Evolutionary conservation across 2,797 vertebrate species (phyloP).

Genomic region (Manis javanica): DNA sequence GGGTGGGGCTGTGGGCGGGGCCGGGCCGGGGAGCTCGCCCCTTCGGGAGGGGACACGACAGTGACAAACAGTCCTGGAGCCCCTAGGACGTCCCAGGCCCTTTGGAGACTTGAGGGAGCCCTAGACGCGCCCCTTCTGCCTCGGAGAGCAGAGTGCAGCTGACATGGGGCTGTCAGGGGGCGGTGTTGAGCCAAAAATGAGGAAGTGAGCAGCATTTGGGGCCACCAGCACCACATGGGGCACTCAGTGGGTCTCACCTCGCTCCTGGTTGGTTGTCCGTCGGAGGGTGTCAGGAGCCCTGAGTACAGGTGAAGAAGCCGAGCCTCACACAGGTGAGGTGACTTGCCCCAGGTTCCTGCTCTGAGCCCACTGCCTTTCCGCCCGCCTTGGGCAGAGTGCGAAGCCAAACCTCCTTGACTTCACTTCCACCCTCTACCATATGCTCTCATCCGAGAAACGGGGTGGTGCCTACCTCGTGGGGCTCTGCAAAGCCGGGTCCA

Average conservation of each 20-base stretch:
- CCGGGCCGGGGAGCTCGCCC: fast-evolving
- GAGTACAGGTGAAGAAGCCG: neutral
- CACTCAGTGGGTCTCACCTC: neutral
- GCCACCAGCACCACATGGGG: fast-evolving
- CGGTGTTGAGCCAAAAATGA: neutral
- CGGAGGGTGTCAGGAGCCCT: neutral
- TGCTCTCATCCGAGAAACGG: fast-evolving
- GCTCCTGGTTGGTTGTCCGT: too few relatives aligned
- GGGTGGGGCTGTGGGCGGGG: neutral
- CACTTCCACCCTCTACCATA: neutral
- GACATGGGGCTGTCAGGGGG: neutral
- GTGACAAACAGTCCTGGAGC: neutral
- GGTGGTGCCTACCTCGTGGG: fast-evolving
- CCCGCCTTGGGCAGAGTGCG: fast-evolving
- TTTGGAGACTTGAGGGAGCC: neutral
- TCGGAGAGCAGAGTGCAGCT: neutral
- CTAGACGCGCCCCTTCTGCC: neutral
- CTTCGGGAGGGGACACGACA: neutral
- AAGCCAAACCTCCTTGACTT: neutral
- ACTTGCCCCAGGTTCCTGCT: neutral
- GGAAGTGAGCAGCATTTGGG: neutral
- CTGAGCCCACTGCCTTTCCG: neutral
- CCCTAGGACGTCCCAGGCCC: neutral
- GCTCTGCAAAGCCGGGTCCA: fast-evolving
- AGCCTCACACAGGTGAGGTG: too few relatives aligned